Evolutionary conservation across 2,888 invertebrate species (phyloP).

Genomic region (Torymus auratus): DNA sequence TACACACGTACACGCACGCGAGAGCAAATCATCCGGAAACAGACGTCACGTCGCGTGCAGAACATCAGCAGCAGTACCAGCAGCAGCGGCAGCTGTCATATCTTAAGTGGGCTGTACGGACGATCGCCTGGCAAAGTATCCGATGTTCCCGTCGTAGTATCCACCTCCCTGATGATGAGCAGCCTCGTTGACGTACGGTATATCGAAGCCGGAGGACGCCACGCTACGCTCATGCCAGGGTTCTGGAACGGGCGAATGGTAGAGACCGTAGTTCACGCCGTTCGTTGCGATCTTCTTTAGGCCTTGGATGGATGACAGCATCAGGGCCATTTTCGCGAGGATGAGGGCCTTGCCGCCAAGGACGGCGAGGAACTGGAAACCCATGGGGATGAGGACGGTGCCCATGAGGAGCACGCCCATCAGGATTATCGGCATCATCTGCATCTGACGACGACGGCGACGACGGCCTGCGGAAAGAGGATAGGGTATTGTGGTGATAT

Average conservation of each 20-base stretch:
- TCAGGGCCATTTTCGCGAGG: constrained; percentile 88
- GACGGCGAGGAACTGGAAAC: constrained; percentile 89
- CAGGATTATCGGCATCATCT: constrained; percentile 87
- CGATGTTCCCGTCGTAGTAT: background rate
- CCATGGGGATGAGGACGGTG: constrained; percentile 87
- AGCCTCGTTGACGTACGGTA: constrained; percentile 18
- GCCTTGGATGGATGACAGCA: constrained; percentile 88
- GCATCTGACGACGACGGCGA: constrained; percentile 80
- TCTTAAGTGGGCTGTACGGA: constrained; percentile 40
- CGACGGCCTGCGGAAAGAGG: constrained; percentile 50
- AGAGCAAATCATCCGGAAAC: no score
- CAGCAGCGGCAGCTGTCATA: background rate
- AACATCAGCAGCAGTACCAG: background rate
- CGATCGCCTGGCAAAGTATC: constrained; percentile 24
- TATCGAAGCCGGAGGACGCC: background rate
- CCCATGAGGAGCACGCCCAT: constrained; percentile 87
- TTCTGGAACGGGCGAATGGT: constrained; percentile 79
- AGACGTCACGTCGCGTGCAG: no score
- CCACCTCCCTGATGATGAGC: no score
- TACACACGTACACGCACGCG: no score
- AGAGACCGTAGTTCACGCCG: constrained; percentile 87
- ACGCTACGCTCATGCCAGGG: constrained; percentile 73
- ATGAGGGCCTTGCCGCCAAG: constrained; percentile 89
- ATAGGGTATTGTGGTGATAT: no score
- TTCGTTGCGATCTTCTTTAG: constrained; percentile 86